Conservation (phyloP, 2,888 invertebrate species). For the Harpalus rubripes region DNA sequence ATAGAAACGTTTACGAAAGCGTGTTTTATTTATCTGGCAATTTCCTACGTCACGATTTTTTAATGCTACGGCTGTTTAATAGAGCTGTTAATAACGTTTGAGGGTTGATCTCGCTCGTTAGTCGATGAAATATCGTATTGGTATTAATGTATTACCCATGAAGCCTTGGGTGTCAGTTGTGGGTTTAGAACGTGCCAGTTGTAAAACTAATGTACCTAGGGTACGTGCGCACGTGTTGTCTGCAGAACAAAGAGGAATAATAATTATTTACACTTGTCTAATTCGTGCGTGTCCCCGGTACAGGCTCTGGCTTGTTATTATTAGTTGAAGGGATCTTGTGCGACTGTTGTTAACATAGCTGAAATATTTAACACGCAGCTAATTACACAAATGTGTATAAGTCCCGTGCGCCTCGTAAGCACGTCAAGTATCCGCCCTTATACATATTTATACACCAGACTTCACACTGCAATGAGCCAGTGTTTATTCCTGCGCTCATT, state of each 20-base stretch:
- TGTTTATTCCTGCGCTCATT: neutral
- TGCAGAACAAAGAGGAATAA: conserved; percentile 43
- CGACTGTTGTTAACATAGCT: conserved; percentile 62
- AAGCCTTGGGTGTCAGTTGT: neutral
- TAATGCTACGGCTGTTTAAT: too few relatives aligned
- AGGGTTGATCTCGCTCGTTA: neutral
- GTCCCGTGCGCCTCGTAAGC: conserved; percentile 62
- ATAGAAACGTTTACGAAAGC: too few relatives aligned
- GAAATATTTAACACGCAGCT: conserved; percentile 65
- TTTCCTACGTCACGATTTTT: too few relatives aligned
- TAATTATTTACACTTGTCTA: conserved; percentile 57
- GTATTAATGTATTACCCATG: neutral
- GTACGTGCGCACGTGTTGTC: conserved; percentile 25
- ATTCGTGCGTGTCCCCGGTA: conserved; percentile 54
- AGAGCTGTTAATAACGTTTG: too few relatives aligned
- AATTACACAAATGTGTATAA: conserved; percentile 65
- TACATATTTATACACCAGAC: conserved; percentile 60
- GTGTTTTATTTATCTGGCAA: too few relatives aligned
- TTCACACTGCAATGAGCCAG: conserved; percentile 22
- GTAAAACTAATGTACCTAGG: conserved; percentile 35
- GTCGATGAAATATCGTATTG: neutral
- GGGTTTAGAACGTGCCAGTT: conserved; percentile 4
- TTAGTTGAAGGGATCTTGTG: conserved; percentile 62
- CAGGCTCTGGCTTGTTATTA: conserved; percentile 40
- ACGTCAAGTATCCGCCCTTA: conserved; percentile 57